phyloP scores from a whole-genome alignment of 2,113 vertebrate genomes.

The Cinclus mexicanus region DNA sequence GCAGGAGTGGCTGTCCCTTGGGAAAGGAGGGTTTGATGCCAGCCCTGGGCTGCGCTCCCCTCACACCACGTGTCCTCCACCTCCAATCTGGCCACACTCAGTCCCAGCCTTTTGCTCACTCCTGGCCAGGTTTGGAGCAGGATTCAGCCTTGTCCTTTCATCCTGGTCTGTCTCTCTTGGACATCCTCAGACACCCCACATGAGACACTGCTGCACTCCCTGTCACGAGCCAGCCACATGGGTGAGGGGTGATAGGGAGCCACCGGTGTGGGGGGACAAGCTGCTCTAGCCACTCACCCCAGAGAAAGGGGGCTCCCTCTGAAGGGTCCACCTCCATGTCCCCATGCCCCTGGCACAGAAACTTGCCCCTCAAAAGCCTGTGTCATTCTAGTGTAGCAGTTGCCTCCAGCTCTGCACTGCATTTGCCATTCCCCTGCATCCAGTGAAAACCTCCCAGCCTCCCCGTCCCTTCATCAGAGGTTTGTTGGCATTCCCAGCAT shows the following conservation, averaged over 20 bases:
- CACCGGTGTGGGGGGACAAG: neutral
- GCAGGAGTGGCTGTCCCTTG: neutral
- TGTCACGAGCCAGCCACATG: fast-evolving
- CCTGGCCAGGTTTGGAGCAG: neutral
- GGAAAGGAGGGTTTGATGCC: neutral
- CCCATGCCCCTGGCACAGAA: neutral
- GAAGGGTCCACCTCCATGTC: neutral
- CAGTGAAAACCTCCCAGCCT: neutral
- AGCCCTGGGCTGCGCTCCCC: neutral
- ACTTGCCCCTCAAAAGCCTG: neutral
- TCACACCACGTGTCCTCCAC: fast-evolving
- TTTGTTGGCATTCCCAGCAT: neutral
- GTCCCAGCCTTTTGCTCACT: neutral
- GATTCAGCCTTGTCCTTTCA: neutral
- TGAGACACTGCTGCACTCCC: fast-evolving
- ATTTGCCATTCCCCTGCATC: neutral
- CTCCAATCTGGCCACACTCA: fast-evolving
- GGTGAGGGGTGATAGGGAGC: too few relatives aligned
- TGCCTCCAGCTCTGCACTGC: neutral
- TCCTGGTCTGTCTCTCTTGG: neutral
- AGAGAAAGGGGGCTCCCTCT: neutral
- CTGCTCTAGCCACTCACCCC: too few relatives aligned
- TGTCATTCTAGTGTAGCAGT: neutral
- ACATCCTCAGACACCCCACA: neutral
- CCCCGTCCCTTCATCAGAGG: fast-evolving